A percentile compares a stretch with the other conserved stretches of the same genome.
Evolutionary conservation across 2,113 vertebrate species (phyloP).

Genomic region (Gymnogyps californianus): DNA sequence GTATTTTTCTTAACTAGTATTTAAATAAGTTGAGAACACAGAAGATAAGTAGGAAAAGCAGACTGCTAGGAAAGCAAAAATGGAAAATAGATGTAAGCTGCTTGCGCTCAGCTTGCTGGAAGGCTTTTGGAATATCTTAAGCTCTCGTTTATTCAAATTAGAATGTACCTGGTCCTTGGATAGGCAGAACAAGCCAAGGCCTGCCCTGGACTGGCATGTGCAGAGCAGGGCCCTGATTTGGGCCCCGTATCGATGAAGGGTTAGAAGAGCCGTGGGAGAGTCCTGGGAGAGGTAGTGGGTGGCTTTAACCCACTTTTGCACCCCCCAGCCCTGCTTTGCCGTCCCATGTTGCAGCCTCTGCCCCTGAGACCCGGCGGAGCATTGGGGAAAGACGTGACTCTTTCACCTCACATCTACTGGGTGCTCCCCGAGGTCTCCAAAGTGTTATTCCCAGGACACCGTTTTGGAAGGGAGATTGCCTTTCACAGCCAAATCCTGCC

Average conservation of each 20-base stretch:
- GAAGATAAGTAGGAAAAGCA: neutral
- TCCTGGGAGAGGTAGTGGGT: accelerated
- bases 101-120: neutral
- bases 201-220: neutral
- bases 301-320: neutral
- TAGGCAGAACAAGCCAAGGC: neutral
- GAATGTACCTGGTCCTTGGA: neutral
- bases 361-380: accelerated
- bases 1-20: neutral
- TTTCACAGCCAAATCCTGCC: neutral
- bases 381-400: accelerated
- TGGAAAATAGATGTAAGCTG: neutral
- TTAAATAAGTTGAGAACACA: neutral
- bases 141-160: neutral
- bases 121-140: neutral
- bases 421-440: accelerated
- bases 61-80: neutral
- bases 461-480: neutral
- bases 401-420: neutral
- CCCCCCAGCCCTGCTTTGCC: too few species aligned
- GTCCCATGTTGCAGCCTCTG: neutral
- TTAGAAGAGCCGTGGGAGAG: neutral
- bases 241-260: accelerated
- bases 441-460: neutral
- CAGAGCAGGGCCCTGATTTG: neutral